Conservation (phyloP, 2,888 invertebrate species). For the Acrobasis repandana region DNA sequence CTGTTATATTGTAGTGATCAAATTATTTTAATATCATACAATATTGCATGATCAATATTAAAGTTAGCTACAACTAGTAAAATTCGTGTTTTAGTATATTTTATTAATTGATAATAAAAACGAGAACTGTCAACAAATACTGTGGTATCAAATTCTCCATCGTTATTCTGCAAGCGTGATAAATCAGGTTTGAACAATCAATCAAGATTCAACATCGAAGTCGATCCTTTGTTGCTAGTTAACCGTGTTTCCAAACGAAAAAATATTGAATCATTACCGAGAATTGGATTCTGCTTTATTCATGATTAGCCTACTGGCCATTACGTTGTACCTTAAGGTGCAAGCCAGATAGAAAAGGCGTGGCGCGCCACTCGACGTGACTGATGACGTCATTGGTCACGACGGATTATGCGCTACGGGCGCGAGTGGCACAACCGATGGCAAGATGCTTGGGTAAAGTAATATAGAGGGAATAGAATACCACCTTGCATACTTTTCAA, state of each 20-base stretch:
- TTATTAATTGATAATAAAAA: not conserved
- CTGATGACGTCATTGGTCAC: too few relatives aligned
- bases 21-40: not conserved
- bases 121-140: not conserved
- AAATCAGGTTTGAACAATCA: constrained; percentile 21
- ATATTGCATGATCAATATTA: not conserved
- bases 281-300: constrained; percentile 27
- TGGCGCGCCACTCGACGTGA: too few relatives aligned
- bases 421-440: too few relatives aligned
- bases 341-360: too few relatives aligned
- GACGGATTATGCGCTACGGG: too few relatives aligned
- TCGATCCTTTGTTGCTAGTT: constrained; percentile 27
- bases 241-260: constrained; percentile 24
- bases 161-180: not conserved
- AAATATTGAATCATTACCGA: constrained; percentile 23
- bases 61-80: not conserved
- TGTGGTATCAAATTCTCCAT: not conserved
- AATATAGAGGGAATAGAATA: too few relatives aligned
- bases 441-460: too few relatives aligned
- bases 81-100: not conserved
- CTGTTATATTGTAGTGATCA: not conserved
- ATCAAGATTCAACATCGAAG: constrained; percentile 26
- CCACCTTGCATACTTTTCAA: too few relatives aligned
- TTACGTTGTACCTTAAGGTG: not conserved
- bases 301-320: not conserved